phyloP scores from a whole-genome alignment of 2,113 vertebrate genomes.

The Muntiacus muntjak region DNA sequence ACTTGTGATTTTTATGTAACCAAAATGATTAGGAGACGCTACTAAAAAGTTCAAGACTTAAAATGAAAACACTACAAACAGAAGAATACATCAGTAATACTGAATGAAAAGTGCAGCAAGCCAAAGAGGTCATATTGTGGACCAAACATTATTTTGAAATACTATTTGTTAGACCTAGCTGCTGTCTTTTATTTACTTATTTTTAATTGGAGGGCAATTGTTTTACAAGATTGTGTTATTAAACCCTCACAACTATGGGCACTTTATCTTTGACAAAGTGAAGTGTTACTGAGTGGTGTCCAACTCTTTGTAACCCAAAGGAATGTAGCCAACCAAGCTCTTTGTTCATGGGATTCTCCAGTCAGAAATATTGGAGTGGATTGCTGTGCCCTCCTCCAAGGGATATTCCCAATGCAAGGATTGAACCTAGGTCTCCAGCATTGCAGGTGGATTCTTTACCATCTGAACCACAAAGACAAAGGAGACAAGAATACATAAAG shows the following conservation, averaged over 20 bases:
- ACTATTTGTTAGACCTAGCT: not conserved
- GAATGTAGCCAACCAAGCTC: not conserved
- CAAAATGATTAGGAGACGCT: not conserved
- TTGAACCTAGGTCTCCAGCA: not conserved
- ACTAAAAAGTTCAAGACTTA: not conserved
- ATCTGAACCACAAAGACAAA: not conserved
- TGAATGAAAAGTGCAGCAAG: not conserved
- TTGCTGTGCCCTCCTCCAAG: not conserved
- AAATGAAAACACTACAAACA: not conserved
- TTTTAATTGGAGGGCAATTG: not conserved
- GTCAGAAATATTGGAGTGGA: not conserved
- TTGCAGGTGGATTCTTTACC: not conserved
- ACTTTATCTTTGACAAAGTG: not conserved
- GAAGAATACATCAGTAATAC: not conserved
- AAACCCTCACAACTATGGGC: not conserved
- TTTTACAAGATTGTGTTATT: not conserved
- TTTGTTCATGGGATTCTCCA: not conserved
- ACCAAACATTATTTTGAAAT: not conserved
- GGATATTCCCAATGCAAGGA: not conserved
- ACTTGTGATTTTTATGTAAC: not conserved
- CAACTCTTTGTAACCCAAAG: accelerated
- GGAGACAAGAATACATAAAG: not conserved
- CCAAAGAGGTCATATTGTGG: not conserved
- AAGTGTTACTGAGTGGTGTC: not conserved
- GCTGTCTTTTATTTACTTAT: not conserved